Evolutionary conservation across 2,888 invertebrate species (phyloP).

Genomic region (Entomobrya multifasciata): DNA sequence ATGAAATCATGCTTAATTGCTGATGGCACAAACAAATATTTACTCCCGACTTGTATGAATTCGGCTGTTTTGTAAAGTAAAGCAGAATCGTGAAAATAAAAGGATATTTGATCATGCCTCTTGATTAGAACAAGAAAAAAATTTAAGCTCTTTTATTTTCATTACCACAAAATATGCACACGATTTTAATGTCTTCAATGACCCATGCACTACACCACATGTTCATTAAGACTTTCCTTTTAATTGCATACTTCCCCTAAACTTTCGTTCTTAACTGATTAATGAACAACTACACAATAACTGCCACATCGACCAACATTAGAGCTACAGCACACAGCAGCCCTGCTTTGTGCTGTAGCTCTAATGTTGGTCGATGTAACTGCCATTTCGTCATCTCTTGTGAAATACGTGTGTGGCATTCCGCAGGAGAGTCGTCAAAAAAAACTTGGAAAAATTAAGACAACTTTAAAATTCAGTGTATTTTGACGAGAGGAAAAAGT

Average conservation of each 20-base stretch:
- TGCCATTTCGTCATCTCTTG: constrained; percentile 50
- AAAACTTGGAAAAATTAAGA: neutral
- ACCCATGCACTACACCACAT: neutral
- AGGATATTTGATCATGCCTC: constrained; percentile 2
- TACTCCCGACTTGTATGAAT: neutral
- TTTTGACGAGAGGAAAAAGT: neutral
- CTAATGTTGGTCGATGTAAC: no score
- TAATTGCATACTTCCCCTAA: constrained; percentile 51
- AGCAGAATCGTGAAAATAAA: neutral
- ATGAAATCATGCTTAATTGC: neutral
- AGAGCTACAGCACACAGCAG: no score
- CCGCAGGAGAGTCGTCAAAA: constrained; percentile 1
- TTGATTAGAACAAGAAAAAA: constrained; percentile 16
- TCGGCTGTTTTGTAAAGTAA: neutral
- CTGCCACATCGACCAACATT: no score
- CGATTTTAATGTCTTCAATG: neutral
- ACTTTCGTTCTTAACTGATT: constrained; percentile 16
- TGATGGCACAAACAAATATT: constrained; percentile 8
- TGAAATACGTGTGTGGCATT: constrained; percentile 57
- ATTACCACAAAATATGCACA: constrained; percentile 43
- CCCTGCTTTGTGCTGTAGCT: no score
- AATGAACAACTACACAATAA: neutral
- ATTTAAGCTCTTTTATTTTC: constrained; percentile 11
- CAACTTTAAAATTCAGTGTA: neutral
- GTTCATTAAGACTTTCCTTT: constrained; percentile 52